Percentiles rank a stretch among this genome's conserved stretches.
Conservation (phyloP, 2,113 vertebrate species). For the Oreochromis niloticus region DNA sequence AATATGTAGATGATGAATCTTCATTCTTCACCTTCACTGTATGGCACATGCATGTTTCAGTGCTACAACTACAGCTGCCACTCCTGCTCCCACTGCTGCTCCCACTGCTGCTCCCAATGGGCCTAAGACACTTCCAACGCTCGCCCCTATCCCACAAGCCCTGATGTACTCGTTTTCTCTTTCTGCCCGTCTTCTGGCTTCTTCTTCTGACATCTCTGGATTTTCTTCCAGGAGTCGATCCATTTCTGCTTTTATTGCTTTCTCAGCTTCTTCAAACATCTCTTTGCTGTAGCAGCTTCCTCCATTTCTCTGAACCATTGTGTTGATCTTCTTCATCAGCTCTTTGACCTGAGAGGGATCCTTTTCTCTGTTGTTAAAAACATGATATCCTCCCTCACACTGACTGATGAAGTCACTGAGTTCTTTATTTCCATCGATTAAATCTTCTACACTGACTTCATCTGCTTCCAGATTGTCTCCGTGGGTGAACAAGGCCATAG, state of each 20-base stretch:
- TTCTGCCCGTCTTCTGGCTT: background rate
- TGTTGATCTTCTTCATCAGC: background rate
- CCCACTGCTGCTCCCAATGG: too few relatives aligned
- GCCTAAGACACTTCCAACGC: fast-evolving
- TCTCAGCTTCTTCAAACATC: background rate
- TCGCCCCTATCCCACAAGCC: fast-evolving
- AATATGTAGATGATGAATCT: background rate
- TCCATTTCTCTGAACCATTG: background rate
- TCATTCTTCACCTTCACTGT: background rate
- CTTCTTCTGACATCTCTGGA: background rate
- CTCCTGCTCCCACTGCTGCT: fast-evolving
- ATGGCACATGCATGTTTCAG: fast-evolving
- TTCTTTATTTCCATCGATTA: background rate
- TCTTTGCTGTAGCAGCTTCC: background rate
- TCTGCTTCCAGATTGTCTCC: background rate
- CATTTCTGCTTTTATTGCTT: background rate
- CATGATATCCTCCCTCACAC: background rate
- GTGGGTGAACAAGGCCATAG: background rate
- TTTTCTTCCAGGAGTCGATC: background rate
- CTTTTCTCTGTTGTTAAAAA: background rate
- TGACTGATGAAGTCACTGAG: background rate
- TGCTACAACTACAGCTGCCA: fast-evolving
- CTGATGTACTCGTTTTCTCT: fast-evolving
- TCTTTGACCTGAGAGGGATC: background rate
- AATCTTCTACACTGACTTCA: fast-evolving